Evolutionary conservation across 1,140 invertebrate genomes (phyloP).

Genomic region (Pseudobourletiella spinata): DNA sequence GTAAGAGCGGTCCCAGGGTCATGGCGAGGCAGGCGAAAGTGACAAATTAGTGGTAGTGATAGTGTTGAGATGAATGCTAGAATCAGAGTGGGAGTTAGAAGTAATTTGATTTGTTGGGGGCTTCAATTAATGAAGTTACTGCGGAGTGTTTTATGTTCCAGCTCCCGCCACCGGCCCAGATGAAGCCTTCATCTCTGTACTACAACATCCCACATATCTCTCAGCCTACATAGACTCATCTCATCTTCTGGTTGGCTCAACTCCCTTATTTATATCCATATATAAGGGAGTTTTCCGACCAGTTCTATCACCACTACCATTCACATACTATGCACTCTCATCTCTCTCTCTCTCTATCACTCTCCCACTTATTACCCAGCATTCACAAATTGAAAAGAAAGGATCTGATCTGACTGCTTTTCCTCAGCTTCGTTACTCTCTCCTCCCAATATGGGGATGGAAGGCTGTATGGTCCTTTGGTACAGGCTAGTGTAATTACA

Average conservation of each 20-base stretch:
- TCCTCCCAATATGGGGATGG: too few relatives aligned
- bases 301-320: neutral
- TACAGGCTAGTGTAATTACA: neutral
- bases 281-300: too few relatives aligned
- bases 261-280: too few relatives aligned
- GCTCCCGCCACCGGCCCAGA: neutral
- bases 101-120: constrained; percentile 19
- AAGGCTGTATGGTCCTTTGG: neutral
- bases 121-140: constrained; percentile 17
- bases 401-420: neutral
- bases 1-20: neutral
- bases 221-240: too few relatives aligned
- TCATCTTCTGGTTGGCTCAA: too few relatives aligned
- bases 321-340: too few relatives aligned
- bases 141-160: constrained; percentile 2
- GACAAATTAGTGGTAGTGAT: constrained; percentile 7
- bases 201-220: too few relatives aligned
- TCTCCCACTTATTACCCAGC: neutral
- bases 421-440: too few relatives aligned
- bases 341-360: neutral
- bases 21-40: neutral
- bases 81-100: neutral
- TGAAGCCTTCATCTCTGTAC: too few relatives aligned
- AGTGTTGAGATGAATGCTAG: neutral
- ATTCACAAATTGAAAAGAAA: neutral